Conservation (phyloP, 1,140 invertebrate genomes). For the Anastrepha ludens region DNA sequence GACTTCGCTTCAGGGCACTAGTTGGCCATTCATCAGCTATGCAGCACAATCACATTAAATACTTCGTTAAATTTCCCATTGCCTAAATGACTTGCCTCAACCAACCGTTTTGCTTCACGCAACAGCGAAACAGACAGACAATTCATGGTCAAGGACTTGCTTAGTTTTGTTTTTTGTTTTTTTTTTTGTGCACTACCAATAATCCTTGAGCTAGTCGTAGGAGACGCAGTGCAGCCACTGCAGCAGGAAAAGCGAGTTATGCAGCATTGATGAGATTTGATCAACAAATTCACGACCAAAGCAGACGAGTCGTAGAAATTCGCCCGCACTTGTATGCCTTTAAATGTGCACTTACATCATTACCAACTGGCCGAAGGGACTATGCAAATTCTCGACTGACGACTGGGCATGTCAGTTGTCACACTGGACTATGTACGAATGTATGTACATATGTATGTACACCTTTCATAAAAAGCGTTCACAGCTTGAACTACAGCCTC, state of each 20-base stretch:
- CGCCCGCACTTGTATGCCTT: neutral
- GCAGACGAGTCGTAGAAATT: neutral
- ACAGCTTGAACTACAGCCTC: neutral
- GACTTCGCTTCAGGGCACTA: neutral
- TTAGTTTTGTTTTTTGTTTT: neutral
- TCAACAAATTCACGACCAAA: slow-evolving; percentile 24
- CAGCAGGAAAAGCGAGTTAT: neutral
- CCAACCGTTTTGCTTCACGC: neutral
- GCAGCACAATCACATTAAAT: neutral
- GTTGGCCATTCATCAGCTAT: neutral
- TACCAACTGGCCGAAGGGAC: neutral
- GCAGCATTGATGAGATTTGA: slow-evolving; percentile 41
- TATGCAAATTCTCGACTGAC: slow-evolving; percentile 3
- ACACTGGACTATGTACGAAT: neutral
- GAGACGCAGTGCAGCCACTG: too few species aligned
- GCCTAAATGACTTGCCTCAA: slow-evolving; percentile 1
- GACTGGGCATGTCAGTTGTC: slow-evolving; percentile 30
- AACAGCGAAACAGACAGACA: neutral
- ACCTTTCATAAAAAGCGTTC: neutral
- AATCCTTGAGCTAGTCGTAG: neutral
- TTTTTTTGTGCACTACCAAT: neutral
- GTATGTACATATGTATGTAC: neutral
- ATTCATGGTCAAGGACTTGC: slow-evolving; percentile 28
- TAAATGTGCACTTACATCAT: neutral
- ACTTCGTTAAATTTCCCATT: neutral